phyloP scores from a whole-genome alignment of 2,797 vertebrate species.

The Sphenodon punctatus region DNA sequence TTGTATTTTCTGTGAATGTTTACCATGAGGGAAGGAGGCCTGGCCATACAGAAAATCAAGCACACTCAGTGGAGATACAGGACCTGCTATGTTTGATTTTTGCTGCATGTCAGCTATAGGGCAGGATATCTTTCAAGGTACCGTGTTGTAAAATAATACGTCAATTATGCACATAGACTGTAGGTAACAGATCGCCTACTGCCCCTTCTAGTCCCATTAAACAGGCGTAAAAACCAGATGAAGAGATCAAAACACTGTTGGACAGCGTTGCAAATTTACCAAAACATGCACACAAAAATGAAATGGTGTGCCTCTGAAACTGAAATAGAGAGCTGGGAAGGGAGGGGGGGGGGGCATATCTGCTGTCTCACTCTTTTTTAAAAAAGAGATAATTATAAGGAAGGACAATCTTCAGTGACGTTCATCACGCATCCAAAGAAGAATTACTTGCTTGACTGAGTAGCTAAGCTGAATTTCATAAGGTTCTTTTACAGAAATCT shows the following conservation, averaged over 20 bases:
- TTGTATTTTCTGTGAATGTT: not conserved
- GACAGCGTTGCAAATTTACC: not conserved
- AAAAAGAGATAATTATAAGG: not conserved
- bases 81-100: not conserved
- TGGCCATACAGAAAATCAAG: not conserved
- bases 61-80: fast-evolving
- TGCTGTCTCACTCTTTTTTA: not conserved
- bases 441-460: too few species aligned
- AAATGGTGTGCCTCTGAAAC: not conserved
- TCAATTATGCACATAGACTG: not conserved
- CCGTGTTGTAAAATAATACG: not conserved
- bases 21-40: not conserved
- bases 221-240: not conserved
- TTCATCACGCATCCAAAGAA: too few species aligned
- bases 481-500: not conserved
- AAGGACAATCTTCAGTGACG: not conserved
- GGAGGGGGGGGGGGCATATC: too few species aligned
- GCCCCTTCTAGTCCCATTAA: not conserved
- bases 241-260: not conserved
- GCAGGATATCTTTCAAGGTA: not conserved
- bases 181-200: not conserved
- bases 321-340: not conserved
- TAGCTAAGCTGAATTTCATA: not conserved
- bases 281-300: not conserved
- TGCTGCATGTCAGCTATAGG: not conserved